Base-by-base conservation (phyloP, 2,888 invertebrate species). In the Automeris io region DNA sequence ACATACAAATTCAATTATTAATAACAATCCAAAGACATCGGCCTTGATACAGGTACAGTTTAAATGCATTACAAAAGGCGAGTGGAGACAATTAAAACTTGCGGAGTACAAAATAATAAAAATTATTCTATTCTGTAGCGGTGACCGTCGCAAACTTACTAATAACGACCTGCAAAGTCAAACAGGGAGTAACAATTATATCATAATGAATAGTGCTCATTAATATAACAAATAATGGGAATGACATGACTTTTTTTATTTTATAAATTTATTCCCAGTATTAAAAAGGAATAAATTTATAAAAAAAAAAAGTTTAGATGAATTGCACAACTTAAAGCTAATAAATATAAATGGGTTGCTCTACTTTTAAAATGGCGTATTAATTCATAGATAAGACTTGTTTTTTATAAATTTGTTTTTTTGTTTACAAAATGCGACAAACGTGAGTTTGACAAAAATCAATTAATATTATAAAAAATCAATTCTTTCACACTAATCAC, bases 111-210 rank as follows among this genome's bases (percentile, higher is more conserved):
- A 70, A 65, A 54, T 77, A 72, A 72, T 72, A 68, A 71, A 82
- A 78, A 77, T 58, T 57, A 71, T 73, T 64, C 61, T 64, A 76
- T 64, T 71, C 70, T 72, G 76, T 62, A 70, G 78, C 51, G 59
- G 74, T 71, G 81, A 71, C 76, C 85, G 56, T 70, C 82, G 67
- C 74, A 70, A 54, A 69, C 78, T 77, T 78, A 80, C 75, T 87
- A 87, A 85, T 82, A 87, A 75, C 87, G 87, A 87, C 87, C 87
- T 87, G 87, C 67, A 87, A 87, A 83, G 73, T 81, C 81, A 87
- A 87, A 87, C 69, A 86, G 62, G 66, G 63, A 65, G 69, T 85
- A 70, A 85, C 83, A 70, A 81, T 67, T 43, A 66, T 69, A 73
- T 62, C 21, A 35, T 12, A 0, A 24, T 24, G 11, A 24, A 26